phyloP scores from a whole-genome alignment of 2,113 vertebrate species.

The Macaca mulatta region DNA sequence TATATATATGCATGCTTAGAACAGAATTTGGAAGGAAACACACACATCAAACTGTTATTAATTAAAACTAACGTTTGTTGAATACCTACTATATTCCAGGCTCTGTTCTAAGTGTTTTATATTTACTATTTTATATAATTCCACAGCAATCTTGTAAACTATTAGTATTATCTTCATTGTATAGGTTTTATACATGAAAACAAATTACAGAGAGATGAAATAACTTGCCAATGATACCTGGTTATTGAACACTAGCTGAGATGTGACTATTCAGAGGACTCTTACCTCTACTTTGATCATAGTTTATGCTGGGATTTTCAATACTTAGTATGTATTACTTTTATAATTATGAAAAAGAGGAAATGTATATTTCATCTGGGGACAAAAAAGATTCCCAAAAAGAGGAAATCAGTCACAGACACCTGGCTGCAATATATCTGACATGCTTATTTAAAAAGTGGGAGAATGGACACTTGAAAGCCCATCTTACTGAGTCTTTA shows the following conservation, averaged over 20 bases:
- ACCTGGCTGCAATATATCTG: conserved; percentile 39
- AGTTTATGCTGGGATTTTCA: not conserved
- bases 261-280: not conserved
- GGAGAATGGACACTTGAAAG: conserved; percentile 26
- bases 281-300: not conserved
- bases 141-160: not conserved
- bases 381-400: not conserved
- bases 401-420: not conserved
- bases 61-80: conserved; percentile 8
- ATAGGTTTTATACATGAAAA: not conserved
- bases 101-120: not conserved
- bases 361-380: not conserved
- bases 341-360: not conserved
- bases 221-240: not conserved
- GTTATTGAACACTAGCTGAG: not conserved
- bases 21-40: conserved; percentile 12
- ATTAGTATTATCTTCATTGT: conserved; percentile 18
- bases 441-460: conserved; percentile 47
- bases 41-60: conserved; percentile 19
- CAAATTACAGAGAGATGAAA: not conserved
- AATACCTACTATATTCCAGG: not conserved
- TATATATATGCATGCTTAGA: not conserved
- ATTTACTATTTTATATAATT: not conserved
- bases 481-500: not conserved
- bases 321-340: not conserved